These are phyloP conservation scores for Brachyhypopomus gauderio DNA, from an alignment of 2,113 vertebrate genomes.

Conservation along the genomic window DNA sequence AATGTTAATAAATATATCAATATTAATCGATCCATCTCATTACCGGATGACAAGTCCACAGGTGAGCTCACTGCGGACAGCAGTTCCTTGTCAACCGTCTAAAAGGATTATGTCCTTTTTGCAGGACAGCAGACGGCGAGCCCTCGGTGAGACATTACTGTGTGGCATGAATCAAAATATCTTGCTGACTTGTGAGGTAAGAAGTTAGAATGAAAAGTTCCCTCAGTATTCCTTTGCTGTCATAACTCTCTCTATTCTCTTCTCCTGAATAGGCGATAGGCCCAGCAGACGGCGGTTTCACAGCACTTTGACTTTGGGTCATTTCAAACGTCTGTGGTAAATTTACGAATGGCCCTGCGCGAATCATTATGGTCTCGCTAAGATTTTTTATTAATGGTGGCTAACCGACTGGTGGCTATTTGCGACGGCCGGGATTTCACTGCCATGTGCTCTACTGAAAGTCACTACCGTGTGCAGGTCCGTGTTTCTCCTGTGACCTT, in stretches of 20 bases:
- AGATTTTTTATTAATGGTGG: not conserved
- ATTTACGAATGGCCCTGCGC: not conserved
- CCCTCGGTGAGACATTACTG: too few relatives aligned
- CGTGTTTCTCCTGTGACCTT: not conserved
- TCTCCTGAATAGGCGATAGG: not conserved
- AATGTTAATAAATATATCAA: constrained; percentile 1
- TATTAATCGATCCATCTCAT: constrained; percentile 7
- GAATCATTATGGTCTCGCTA: not conserved
- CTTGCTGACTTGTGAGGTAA: too few relatives aligned
- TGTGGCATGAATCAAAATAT: not conserved
- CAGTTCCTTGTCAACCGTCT: constrained; percentile 10
- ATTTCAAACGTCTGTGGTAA: not conserved
- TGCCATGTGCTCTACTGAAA: not conserved
- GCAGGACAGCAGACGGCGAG: not conserved
- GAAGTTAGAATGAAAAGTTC: too few relatives aligned
- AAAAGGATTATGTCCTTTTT: constrained; percentile 23
- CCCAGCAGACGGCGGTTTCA: not conserved
- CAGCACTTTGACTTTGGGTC: not conserved
- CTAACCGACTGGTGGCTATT: not conserved
- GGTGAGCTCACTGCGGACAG: constrained; percentile 21
- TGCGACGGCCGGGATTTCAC: not conserved
- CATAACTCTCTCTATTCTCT: too few relatives aligned
- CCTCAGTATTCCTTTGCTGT: too few relatives aligned
- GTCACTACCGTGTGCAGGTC: not conserved
- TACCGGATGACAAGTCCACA: not conserved